These are phyloP conservation scores for Hipparchia sbordonii DNA, from an alignment of 2,888 invertebrate species.

Conservation along the genomic window DNA sequence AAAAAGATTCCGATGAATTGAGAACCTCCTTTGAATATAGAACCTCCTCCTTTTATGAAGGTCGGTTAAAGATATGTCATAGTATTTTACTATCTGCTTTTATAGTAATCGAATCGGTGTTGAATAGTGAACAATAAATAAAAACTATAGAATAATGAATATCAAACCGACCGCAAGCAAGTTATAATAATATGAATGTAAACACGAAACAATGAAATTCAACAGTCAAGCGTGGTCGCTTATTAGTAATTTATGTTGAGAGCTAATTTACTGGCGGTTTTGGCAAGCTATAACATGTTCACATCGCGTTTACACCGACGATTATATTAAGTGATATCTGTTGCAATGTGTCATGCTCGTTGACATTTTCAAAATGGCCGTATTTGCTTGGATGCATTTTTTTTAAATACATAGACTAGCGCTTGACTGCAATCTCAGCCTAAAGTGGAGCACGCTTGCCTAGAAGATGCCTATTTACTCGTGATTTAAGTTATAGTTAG, in stretches of 20 bases:
- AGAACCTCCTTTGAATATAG: too few species aligned
- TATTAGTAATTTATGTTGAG: conserved; percentile 28
- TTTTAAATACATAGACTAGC: too few species aligned
- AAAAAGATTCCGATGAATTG: too few species aligned
- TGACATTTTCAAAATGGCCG: too few species aligned
- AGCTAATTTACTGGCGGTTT: conserved; percentile 34
- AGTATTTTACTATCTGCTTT: too few species aligned
- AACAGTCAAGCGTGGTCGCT: conserved; percentile 21
- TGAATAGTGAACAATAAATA: neutral
- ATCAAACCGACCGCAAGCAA: neutral
- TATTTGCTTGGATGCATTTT: too few species aligned
- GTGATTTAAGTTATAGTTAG: too few species aligned
- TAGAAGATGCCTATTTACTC: too few species aligned
- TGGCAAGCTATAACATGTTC: conserved; percentile 33
- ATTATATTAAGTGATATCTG: conserved; percentile 29
- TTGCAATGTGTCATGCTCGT: neutral
- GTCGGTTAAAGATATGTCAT: too few species aligned
- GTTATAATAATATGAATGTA: conserved; percentile 14
- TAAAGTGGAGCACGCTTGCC: too few species aligned
- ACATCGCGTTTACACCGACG: conserved; percentile 26
- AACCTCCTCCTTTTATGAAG: too few species aligned
- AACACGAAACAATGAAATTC: conserved; percentile 22
- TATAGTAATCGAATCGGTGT: neutral
- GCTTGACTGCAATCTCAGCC: too few species aligned
- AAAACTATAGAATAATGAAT: neutral